phyloP scores from a whole-genome alignment of 1,140 invertebrate genomes.

The Bursaphelenchus mucronatus region DNA sequence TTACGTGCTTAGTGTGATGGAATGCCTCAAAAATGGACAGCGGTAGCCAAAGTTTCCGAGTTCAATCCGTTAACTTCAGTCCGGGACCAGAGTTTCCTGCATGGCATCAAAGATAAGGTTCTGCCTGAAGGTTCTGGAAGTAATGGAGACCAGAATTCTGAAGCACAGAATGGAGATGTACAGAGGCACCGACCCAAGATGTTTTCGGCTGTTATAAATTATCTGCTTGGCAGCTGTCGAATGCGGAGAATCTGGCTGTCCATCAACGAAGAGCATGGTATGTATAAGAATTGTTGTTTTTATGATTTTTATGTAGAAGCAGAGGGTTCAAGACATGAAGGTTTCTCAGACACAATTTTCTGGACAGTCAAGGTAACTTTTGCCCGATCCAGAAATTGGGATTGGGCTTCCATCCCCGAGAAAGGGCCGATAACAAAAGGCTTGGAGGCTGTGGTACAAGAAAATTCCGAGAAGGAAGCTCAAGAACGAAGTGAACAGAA shows the following conservation, averaged over 20 bases:
- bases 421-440: slow-evolving; percentile 3
- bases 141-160: neutral
- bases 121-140: neutral
- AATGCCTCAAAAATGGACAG: slow-evolving; percentile 2
- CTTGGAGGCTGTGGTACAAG: neutral
- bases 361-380: slow-evolving; percentile 33
- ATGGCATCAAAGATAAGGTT: neutral
- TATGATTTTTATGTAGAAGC: slow-evolving; percentile 14
- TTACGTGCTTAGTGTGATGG: slow-evolving; percentile 9
- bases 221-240: neutral
- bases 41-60: slow-evolving; percentile 12
- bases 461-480: neutral
- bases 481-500: slow-evolving; percentile 1
- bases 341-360: slow-evolving; percentile 36
- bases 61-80: slow-evolving; percentile 7
- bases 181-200: slow-evolving; percentile 14
- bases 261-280: slow-evolving; percentile 19
- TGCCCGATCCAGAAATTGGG: slow-evolving; percentile 11
- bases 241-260: slow-evolving; percentile 6
- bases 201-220: slow-evolving; percentile 7
- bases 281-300: slow-evolving; percentile 5
- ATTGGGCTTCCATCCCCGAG: neutral
- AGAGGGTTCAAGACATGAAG: slow-evolving; percentile 32
- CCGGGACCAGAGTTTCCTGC: slow-evolving; percentile 1
- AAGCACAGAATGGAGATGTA: slow-evolving; percentile 7